Evolutionary conservation across 2,113 vertebrate genomes (phyloP).

Genomic region (Castor canadensis): DNA sequence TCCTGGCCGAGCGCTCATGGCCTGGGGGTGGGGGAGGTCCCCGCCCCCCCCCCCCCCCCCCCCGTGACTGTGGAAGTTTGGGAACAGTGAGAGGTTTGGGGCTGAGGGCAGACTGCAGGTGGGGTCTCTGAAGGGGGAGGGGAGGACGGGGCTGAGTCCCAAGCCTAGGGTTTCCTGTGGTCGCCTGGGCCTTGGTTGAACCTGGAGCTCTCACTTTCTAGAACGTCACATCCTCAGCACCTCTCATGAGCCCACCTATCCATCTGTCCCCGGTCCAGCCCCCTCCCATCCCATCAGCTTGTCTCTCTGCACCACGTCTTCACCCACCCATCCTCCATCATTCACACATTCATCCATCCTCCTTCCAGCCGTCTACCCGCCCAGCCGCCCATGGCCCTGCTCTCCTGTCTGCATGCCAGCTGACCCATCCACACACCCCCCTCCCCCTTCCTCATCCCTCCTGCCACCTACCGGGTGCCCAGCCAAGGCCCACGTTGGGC

Average conservation of each 20-base stretch:
- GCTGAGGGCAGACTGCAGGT: not conserved
- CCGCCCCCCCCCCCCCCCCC: too few species aligned
- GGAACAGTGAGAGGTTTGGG: not conserved
- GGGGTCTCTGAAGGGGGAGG: not conserved
- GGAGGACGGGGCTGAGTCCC: not conserved
- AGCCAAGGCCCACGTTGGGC: not conserved
- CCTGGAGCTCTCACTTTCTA: too few species aligned
- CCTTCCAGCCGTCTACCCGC: too few species aligned
- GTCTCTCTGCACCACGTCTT: rapidly evolving
- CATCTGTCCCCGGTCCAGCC: not conserved
- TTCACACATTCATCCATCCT: not conserved
- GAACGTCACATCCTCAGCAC: not conserved
- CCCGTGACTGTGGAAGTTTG: not conserved
- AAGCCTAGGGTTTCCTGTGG: not conserved
- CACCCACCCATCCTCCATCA: rapidly evolving
- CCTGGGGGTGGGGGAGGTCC: too few species aligned
- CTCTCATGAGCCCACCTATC: too few species aligned
- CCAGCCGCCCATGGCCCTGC: not conserved
- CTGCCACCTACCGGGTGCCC: not conserved
- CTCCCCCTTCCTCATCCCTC: not conserved
- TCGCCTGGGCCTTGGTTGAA: not conserved
- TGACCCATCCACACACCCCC: not conserved
- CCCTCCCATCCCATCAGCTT: not conserved
- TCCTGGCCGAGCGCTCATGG: not conserved
- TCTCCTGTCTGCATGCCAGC: rapidly evolving